phyloP scores from a whole-genome alignment of 2,113 vertebrate species.

The Lepus americanus region DNA sequence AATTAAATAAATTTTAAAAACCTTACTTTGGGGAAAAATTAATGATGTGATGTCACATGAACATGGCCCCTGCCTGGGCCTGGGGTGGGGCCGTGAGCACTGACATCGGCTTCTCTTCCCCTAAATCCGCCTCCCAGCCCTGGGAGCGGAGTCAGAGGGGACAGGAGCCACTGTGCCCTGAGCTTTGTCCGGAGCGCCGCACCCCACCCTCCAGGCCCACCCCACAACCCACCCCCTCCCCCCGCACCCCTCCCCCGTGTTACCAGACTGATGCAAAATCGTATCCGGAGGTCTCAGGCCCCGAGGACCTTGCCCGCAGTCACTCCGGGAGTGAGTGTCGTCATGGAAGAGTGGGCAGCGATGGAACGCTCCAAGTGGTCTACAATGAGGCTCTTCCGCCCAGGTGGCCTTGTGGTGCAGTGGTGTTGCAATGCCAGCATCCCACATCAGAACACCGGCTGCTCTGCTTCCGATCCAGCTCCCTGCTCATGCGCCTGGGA shows the following conservation, averaged over 20 bases:
- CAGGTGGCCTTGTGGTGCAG: not conserved
- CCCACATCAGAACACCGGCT: too few relatives aligned
- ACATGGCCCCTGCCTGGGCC: not conserved
- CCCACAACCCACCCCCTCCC: too few relatives aligned
- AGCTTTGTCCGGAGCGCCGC: too few relatives aligned
- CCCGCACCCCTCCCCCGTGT: not conserved
- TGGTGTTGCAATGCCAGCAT: too few relatives aligned
- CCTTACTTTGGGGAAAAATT: not conserved
- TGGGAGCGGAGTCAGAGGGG: not conserved
- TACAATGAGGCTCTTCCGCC: not conserved
- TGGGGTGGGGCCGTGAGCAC: too few relatives aligned
- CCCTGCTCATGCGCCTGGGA: too few relatives aligned
- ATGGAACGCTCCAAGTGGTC: fast-evolving
- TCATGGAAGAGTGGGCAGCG: too few relatives aligned
- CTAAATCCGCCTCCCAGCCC: not conserved
- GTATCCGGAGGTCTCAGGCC: too few relatives aligned
- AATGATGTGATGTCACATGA: not conserved
- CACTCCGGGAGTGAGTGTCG: not conserved
- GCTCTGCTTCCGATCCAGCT: too few relatives aligned
- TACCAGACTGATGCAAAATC: not conserved
- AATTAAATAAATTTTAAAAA: not conserved
- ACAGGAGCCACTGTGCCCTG: not conserved
- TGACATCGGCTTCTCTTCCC: not conserved
- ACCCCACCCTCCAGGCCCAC: not conserved
- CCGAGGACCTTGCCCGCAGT: fast-evolving